phyloP scores from a whole-genome alignment of 2,797 vertebrate species.

The Sebastes nivosus region DNA sequence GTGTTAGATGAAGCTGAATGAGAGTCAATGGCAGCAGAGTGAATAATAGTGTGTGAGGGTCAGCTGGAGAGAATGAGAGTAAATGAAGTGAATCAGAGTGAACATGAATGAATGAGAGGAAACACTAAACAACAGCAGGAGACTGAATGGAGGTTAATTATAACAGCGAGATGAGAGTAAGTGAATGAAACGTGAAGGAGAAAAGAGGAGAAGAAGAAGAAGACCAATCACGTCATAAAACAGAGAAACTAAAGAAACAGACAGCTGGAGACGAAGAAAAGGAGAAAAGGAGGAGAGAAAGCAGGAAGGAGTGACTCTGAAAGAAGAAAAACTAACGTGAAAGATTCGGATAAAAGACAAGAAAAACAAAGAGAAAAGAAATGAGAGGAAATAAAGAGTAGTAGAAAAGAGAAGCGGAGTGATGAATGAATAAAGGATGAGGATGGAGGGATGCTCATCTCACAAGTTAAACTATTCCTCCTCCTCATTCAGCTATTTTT shows the following conservation, averaged over 20 bases:
- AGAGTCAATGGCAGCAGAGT: too few relatives aligned
- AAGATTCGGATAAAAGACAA: too few relatives aligned
- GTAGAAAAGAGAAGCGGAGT: too few relatives aligned
- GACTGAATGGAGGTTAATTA: slow-evolving; percentile 13
- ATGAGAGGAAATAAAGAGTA: neutral
- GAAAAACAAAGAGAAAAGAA: neutral
- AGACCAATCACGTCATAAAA: neutral
- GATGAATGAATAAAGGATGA: neutral
- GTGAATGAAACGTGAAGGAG: neutral
- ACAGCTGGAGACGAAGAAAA: neutral
- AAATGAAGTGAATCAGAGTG: neutral
- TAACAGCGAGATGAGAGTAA: neutral
- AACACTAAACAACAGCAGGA: neutral
- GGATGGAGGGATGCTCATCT: too few relatives aligned
- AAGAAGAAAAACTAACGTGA: neutral
- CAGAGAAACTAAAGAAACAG: neutral
- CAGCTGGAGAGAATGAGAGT: neutral
- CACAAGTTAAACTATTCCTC: too few relatives aligned
- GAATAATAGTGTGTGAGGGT: neutral
- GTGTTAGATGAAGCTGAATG: neutral
- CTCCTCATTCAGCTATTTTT: neutral
- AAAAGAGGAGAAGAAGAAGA: neutral
- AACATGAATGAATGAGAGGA: neutral
- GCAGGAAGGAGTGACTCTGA: neutral
- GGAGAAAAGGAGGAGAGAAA: neutral